These are phyloP conservation scores for Micrasema longulum DNA, from an alignment of 1,140 invertebrate genomes.

Conservation along the genomic window DNA sequence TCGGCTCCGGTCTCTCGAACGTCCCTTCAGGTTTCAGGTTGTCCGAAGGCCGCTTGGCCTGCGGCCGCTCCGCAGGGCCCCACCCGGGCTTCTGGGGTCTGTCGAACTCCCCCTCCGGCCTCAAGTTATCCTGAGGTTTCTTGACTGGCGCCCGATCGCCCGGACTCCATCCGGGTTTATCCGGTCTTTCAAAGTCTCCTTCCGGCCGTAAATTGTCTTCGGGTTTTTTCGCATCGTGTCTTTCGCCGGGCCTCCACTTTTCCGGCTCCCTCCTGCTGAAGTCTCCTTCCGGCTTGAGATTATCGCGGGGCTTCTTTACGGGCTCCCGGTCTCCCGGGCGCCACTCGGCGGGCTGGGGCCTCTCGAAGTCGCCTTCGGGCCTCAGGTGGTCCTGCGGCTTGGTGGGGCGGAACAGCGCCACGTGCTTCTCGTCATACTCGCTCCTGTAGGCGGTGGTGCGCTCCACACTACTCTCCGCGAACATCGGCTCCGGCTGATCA, in stretches of 20 bases:
- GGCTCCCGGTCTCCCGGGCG: conserved; percentile 68
- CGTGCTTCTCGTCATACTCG: conserved; percentile 76
- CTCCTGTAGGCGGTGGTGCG: conserved; percentile 73
- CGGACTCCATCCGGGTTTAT: conserved; percentile 57
- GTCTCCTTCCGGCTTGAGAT: conserved; percentile 71
- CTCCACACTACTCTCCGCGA: conserved; percentile 68
- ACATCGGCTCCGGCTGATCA: conserved; percentile 70
- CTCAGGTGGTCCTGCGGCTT: conserved; percentile 70
- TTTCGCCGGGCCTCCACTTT: conserved; percentile 57
- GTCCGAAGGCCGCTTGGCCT: conserved; percentile 57
- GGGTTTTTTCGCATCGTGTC: conserved; percentile 58
- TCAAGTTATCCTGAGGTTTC: conserved; percentile 63
- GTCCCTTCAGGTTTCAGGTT: conserved; percentile 74
- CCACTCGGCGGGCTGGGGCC: conserved; percentile 64
- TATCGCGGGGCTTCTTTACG: conserved; percentile 66
- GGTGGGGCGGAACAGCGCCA: conserved; percentile 67
- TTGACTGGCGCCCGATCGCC: conserved; percentile 58
- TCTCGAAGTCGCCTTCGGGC: conserved; percentile 73
- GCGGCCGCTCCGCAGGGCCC: conserved; percentile 63
- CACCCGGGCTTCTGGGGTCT: conserved; percentile 62
- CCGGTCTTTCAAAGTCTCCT: conserved; percentile 62
- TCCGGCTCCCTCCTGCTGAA: conserved; percentile 60
- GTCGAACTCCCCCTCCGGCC: conserved; percentile 73
- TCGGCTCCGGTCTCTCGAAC: conserved; percentile 62
- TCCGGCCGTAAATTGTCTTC: conserved; percentile 65